Percentiles rank a stretch among this genome's conserved stretches.
These are phyloP conservation scores for Pseudocheirus occidentalis DNA, from an alignment of 2,797 vertebrate species.

Conservation along the genomic window DNA sequence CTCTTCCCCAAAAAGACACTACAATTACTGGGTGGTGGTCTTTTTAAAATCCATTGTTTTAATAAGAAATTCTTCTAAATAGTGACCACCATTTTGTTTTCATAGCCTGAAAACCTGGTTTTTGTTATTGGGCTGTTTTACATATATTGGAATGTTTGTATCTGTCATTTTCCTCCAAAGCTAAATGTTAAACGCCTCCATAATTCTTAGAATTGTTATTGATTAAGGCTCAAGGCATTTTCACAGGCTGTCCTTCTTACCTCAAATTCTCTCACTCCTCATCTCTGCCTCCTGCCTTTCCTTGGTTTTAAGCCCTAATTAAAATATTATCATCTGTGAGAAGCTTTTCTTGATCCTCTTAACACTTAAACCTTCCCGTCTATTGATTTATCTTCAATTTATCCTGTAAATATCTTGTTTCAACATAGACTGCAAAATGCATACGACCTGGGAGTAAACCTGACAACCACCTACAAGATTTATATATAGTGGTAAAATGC, in stretches of 20 bases:
- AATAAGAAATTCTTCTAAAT: background rate
- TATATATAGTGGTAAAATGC: background rate
- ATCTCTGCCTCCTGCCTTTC: background rate
- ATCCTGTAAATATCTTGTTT: background rate
- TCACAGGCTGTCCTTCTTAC: background rate
- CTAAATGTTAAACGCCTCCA: background rate
- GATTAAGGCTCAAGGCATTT: background rate
- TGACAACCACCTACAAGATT: background rate
- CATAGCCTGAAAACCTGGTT: background rate
- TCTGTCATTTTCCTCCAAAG: background rate
- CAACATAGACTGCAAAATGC: background rate
- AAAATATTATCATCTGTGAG: background rate
- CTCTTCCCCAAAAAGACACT: background rate
- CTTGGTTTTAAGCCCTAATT: background rate
- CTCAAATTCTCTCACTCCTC: background rate
- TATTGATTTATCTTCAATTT: background rate
- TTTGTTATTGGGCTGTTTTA: background rate
- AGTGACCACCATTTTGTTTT: background rate
- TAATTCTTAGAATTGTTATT: background rate
- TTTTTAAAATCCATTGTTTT: background rate
- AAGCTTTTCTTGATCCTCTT: background rate
- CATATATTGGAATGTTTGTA: background rate
- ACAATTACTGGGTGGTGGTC: background rate
- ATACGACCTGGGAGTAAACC: background rate
- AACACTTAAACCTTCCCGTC: background rate